Evolutionary conservation across 2,797 vertebrate genomes (phyloP).

Genomic region (Pelochelys cantorii): DNA sequence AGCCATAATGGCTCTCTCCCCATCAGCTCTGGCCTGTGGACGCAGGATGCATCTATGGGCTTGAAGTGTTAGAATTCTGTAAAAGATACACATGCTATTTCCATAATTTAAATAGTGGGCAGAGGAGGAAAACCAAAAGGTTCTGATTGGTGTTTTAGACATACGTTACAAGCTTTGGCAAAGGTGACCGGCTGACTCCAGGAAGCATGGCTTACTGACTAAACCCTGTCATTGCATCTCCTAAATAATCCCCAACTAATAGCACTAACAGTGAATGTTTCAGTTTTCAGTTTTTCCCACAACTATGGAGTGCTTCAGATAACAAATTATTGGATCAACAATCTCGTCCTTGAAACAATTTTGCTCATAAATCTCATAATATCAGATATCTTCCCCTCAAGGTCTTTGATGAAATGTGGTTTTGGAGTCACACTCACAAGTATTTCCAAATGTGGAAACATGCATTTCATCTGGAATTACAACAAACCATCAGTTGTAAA

Average conservation of each 20-base stretch:
- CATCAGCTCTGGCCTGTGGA: not conserved
- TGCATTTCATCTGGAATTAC: not conserved
- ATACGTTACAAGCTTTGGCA: not conserved
- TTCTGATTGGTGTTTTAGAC: not conserved
- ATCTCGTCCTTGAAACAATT: not conserved
- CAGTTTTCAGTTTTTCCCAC: accelerated
- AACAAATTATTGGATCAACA: not conserved
- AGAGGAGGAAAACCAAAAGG: not conserved
- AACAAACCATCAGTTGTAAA: not conserved
- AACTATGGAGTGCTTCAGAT: not conserved
- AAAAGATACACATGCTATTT: not conserved
- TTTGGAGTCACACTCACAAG: accelerated
- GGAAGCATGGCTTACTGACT: not conserved
- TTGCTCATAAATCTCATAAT: not conserved
- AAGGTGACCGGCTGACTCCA: not conserved
- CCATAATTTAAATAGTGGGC: not conserved
- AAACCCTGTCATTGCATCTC: not conserved
- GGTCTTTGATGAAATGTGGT: not conserved
- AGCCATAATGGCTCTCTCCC: not conserved
- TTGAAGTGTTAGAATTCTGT: not conserved
- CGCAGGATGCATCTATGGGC: not conserved
- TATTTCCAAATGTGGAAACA: not conserved
- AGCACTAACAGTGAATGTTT: not conserved
- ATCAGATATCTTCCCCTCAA: not conserved
- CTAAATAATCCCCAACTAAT: not conserved